These are phyloP conservation scores for Urophycis tenuis DNA, from an alignment of 2,797 vertebrate species.

Conservation along the genomic window DNA sequence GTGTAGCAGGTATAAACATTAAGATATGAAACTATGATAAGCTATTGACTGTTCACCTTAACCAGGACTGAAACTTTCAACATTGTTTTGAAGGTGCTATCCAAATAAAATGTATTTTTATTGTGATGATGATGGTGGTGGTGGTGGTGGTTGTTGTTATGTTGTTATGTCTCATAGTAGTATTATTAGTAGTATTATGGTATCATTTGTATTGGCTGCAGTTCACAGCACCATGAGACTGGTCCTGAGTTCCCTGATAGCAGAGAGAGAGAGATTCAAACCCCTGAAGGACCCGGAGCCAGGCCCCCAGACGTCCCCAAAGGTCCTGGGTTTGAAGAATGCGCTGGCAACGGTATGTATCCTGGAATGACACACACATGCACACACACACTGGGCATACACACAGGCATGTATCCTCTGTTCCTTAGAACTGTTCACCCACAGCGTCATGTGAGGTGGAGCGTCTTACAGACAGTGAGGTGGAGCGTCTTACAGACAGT, in stretches of 20 bases:
- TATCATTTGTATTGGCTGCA: constrained; percentile 54
- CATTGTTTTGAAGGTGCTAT: background rate
- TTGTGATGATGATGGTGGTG: background rate
- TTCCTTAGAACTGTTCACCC: background rate
- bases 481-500: background rate
- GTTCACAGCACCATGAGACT: constrained; percentile 88
- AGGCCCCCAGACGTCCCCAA: constrained; percentile 75
- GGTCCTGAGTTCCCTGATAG: constrained; percentile 77
- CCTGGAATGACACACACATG: background rate
- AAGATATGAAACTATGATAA: background rate
- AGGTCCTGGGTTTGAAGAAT: constrained; percentile 86
- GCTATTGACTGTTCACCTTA: background rate
- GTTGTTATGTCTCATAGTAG: no score
- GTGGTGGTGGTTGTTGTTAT: no score
- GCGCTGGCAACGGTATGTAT: constrained; percentile 75
- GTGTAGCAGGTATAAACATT: background rate
- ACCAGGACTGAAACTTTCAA: background rate
- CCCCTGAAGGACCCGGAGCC: constrained; percentile 81
- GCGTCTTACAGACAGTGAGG: background rate
- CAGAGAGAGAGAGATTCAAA: constrained; percentile 84
- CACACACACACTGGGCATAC: constrained; percentile 12
- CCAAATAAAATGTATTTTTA: background rate
- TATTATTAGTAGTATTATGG: background rate
- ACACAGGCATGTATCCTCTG: background rate
- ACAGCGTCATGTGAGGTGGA: no score